Conservation (phyloP, 2,888 invertebrate species). For the Entomobrya proxima region DNA sequence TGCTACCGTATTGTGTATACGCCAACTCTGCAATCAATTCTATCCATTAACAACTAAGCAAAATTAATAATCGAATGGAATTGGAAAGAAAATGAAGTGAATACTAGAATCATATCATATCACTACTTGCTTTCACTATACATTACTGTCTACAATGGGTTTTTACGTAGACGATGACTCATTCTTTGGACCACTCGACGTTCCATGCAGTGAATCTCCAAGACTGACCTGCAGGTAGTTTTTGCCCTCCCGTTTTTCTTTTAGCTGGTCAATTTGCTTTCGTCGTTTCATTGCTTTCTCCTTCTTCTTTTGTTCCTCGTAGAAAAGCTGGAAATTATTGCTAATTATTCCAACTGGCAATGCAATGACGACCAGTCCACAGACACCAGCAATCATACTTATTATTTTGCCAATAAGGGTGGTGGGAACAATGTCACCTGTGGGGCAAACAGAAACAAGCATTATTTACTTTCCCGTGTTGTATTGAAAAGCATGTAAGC, state of each 20-base stretch:
- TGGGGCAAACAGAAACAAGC: background rate
- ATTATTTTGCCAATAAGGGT: slow-evolving; percentile 62
- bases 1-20: too few relatives aligned
- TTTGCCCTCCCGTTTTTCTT: slow-evolving; percentile 51
- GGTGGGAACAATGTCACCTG: slow-evolving; percentile 55
- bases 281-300: slow-evolving; percentile 68
- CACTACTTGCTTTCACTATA: too few relatives aligned
- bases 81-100: too few relatives aligned
- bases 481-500: too few relatives aligned
- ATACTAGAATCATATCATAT: background rate
- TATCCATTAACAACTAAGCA: too few relatives aligned
- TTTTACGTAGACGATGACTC: slow-evolving; percentile 5
- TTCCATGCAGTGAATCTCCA: slow-evolving; percentile 23
- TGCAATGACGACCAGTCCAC: slow-evolving; percentile 68
- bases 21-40: too few relatives aligned
- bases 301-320: slow-evolving; percentile 69
- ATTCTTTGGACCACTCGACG: background rate
- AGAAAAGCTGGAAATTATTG: slow-evolving; percentile 67
- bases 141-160: too few relatives aligned
- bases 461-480: background rate
- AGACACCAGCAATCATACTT: slow-evolving; percentile 60
- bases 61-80: too few relatives aligned
- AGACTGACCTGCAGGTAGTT: slow-evolving; percentile 60
- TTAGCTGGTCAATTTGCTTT: slow-evolving; percentile 56
- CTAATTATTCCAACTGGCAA: slow-evolving; percentile 67